A percentile compares a stretch with the other conserved stretches of the same genome.
Evolutionary conservation across 2,797 vertebrate species (phyloP).

Genomic region (Remorina albescens): DNA sequence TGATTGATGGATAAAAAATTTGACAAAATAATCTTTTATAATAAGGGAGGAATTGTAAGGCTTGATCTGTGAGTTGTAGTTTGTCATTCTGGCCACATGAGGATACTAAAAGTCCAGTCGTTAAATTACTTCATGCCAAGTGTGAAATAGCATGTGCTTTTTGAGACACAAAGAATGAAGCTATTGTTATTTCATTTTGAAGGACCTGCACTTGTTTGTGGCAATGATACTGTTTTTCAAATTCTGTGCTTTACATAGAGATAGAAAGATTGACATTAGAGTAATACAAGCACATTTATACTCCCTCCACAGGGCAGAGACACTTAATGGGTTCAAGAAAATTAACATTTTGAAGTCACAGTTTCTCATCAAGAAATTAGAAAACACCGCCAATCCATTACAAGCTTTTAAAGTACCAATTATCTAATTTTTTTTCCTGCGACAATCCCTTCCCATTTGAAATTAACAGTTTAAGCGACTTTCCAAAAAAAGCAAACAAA

Average conservation of each 20-base stretch:
- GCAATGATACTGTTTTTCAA: not conserved
- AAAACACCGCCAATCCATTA: slow-evolving; percentile 28
- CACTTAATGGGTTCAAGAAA: slow-evolving; percentile 17
- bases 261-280: not conserved
- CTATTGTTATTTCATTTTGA: not conserved
- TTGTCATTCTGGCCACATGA: slow-evolving; percentile 68
- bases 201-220: not conserved
- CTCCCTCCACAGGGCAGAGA: not conserved
- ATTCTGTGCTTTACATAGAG: not conserved
- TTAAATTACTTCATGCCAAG: slow-evolving; percentile 1
- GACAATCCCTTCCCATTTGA: slow-evolving; percentile 58
- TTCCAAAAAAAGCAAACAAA: no score
- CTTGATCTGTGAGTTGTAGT: slow-evolving; percentile 57
- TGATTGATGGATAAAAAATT: not conserved
- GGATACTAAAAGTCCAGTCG: slow-evolving; percentile 60
- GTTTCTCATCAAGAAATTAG: slow-evolving; percentile 31
- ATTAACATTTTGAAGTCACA: slow-evolving; percentile 34
- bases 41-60: not conserved
- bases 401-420: slow-evolving; percentile 35
- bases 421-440: slow-evolving; percentile 38
- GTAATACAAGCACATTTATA: not conserved
- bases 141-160: not conserved
- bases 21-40: not conserved
- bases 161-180: slow-evolving; percentile 9
- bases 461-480: slow-evolving; percentile 61